Base-by-base conservation (phyloP, 2,797 vertebrate genomes). In the Siniperca obscura region DNA sequence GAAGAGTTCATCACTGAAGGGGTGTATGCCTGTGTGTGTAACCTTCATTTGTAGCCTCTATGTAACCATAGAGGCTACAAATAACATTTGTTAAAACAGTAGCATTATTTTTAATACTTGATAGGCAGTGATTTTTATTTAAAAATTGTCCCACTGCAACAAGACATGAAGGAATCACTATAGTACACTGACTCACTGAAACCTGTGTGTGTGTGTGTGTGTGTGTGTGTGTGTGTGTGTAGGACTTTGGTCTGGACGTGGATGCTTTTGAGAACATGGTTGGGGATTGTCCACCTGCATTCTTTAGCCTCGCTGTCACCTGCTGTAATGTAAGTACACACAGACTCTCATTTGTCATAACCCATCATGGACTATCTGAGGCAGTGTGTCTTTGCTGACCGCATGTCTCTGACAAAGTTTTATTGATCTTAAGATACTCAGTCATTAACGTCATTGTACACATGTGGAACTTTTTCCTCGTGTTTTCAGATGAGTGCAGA, bases 161-260 rank as follows among this genome's bases (percentile, higher is more conserved):
- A 67, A 38, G 7, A 44, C 44, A 46, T 22, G 38, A 30, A 30
- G 19, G 9, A 34, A 36, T 50, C 3, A 34, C 3, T 40, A 17
- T 40, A 19, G 57, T 67, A 36, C 17, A 27, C 10, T 40, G 25
- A 56, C 14, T 68, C 27, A 53, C 34, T 50, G 55, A 57, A 66
- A 61, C 21, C 7, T 62, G 34, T 74, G 25, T 84, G 30, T 74
- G n/a, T 55, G 1, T 86, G 62, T 70, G 8, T 48, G 50, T 62
- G 56, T 65, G 46, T 53, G 44, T 56, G 10, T 80, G 14, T 62
- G 34, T 74, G 25, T 84, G 30, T 74, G n/a, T 55, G 1, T 86
- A 99, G 98, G 96, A 98, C 92, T 99, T 99, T 82, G 98, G 98
- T 60, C 93, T 99, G 89, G 97, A 99, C 0, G 81, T 97, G 73